Conservation (phyloP, 2,888 invertebrate genomes). For the Sinhomidia bicolor region DNA sequence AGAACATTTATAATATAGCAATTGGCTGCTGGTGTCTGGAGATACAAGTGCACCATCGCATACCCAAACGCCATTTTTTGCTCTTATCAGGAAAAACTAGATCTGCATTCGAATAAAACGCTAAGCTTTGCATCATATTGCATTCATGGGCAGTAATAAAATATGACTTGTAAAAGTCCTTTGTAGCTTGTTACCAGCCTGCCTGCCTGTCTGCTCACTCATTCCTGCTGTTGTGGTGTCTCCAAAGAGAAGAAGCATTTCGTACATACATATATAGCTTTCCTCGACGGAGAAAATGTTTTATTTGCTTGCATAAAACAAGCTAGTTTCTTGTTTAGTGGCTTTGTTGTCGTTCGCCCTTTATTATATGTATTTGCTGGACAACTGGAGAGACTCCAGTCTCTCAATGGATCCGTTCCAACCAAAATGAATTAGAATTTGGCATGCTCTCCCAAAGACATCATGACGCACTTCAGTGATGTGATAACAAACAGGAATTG, state of each 20-base stretch:
- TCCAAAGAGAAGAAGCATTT: no score
- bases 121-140: constrained; percentile 48
- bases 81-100: constrained; percentile 58
- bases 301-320: constrained; percentile 51
- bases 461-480: constrained; percentile 49
- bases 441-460: constrained; percentile 54
- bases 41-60: constrained; percentile 9
- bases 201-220: not conserved
- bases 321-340: constrained; percentile 31
- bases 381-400: constrained; percentile 35
- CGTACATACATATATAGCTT: not conserved
- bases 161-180: constrained; percentile 40
- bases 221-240: not conserved
- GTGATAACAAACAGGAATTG: constrained; percentile 42
- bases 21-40: not conserved
- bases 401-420: constrained; percentile 56
- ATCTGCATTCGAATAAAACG: constrained; percentile 35
- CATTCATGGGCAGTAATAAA: constrained; percentile 68
- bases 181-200: not conserved
- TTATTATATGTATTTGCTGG: constrained; percentile 3
- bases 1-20: not conserved
- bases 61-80: not conserved
- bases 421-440: constrained; percentile 66
- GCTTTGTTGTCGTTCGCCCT: constrained; percentile 16
- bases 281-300: not conserved